phyloP scores from a whole-genome alignment of 1,140 invertebrate genomes.

The Dendrolimus kikuchii region DNA sequence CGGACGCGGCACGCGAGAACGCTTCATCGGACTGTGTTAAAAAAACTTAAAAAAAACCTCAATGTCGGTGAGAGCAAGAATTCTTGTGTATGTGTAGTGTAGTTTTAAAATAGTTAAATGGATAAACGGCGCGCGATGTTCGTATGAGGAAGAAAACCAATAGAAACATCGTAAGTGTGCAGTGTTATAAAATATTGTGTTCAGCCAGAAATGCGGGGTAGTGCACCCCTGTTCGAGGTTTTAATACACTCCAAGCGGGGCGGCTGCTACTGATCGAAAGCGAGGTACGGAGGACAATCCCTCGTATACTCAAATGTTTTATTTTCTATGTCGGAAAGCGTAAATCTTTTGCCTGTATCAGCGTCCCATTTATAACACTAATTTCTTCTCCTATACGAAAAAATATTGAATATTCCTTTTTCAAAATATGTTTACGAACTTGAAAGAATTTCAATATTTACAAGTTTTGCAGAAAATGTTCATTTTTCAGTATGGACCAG shows the following conservation, averaged over 20 bases:
- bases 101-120: slow-evolving; percentile 67
- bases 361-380: too few relatives aligned
- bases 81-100: slow-evolving; percentile 59
- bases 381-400: too few relatives aligned
- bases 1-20: slow-evolving; percentile 55
- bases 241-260: slow-evolving; percentile 42
- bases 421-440: too few relatives aligned
- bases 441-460: too few relatives aligned
- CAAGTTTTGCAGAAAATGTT: too few relatives aligned
- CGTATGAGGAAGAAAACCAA: slow-evolving; percentile 69
- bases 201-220: slow-evolving; percentile 53
- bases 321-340: slow-evolving; percentile 18
- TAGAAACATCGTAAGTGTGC: slow-evolving; percentile 64
- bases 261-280: slow-evolving; percentile 46
- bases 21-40: slow-evolving; percentile 26
- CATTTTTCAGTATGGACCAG: too few relatives aligned
- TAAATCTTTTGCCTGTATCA: too few relatives aligned
- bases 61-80: slow-evolving; percentile 56
- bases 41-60: slow-evolving; percentile 51
- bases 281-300: slow-evolving; percentile 53
- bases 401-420: too few relatives aligned
- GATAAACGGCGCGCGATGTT: slow-evolving; percentile 64
- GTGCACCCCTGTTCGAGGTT: slow-evolving; percentile 41
- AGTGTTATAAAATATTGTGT: slow-evolving; percentile 52
- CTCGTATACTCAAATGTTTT: slow-evolving; percentile 55